Conservation (phyloP, 2,113 vertebrate species). For the Stomatorhinus ivindoensis region DNA sequence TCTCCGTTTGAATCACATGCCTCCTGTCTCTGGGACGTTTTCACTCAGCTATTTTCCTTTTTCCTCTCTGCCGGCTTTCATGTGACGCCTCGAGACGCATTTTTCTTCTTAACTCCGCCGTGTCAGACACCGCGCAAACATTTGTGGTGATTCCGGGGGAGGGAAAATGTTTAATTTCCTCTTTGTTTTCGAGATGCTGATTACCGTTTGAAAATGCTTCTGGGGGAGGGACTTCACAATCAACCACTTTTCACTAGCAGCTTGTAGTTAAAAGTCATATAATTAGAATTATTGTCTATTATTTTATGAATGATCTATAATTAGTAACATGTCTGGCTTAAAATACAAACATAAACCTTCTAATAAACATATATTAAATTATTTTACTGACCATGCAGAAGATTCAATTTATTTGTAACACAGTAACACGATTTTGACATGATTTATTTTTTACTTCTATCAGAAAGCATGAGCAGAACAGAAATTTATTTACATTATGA, state of each 20-base stretch:
- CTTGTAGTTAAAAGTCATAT: not conserved
- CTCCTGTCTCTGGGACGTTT: conserved; percentile 16
- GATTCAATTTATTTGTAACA: not conserved
- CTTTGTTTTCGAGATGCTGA: conserved; percentile 10
- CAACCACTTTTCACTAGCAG: not conserved
- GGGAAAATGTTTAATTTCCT: conserved; percentile 17
- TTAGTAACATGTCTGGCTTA: not conserved
- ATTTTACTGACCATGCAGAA: not conserved
- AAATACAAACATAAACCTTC: not conserved
- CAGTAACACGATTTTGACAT: not conserved
- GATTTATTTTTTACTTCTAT: not conserved
- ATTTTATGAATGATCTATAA: not conserved
- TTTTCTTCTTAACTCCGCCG: conserved; percentile 41
- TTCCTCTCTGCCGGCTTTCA: conserved; percentile 20
- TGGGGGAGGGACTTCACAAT: not conserved
- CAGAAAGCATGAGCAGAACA: not conserved
- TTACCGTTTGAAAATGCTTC: not conserved
- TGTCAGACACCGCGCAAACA: conserved; percentile 47
- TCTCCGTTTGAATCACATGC: not conserved
- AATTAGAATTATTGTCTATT: not conserved
- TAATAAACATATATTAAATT: not conserved
- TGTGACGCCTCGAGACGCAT: conserved; percentile 31
- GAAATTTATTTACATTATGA: not conserved
- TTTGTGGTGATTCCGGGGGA: conserved; percentile 41
- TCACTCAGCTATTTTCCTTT: conserved; percentile 1